These are phyloP conservation scores for Drosophila merina DNA, from an alignment of 2,888 invertebrate genomes.

Conservation along the genomic window DNA sequence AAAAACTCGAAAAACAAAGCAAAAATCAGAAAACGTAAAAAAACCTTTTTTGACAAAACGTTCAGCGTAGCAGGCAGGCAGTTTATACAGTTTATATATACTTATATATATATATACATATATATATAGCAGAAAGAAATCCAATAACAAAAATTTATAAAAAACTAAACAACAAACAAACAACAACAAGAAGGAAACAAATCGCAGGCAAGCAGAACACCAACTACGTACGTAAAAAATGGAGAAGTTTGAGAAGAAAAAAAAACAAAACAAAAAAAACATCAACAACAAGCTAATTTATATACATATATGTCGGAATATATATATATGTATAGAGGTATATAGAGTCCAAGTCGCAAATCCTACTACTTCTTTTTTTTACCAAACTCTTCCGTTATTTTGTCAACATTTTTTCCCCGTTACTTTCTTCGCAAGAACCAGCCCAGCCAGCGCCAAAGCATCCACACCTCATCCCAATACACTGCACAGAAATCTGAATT, in stretches of 20 bases:
- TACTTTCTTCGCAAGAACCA: background rate
- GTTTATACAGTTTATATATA: conserved; percentile 74
- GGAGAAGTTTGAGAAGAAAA: background rate
- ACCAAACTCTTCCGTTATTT: background rate
- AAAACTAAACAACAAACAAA: conserved; percentile 3
- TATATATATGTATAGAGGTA: conserved; percentile 37
- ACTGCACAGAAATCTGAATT: conserved; percentile 8
- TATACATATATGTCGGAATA: conserved; percentile 29
- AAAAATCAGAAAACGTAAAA: conserved; percentile 53
- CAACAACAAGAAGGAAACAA: conserved; percentile 2
- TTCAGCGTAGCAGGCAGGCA: conserved; percentile 71
- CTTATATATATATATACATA: background rate
- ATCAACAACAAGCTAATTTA: conserved; percentile 15
- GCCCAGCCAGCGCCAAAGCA: conserved; percentile 3
- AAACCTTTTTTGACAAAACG: conserved; percentile 65
- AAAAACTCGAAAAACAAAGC: conserved; percentile 47
- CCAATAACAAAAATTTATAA: conserved; percentile 1
- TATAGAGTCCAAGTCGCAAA: conserved; percentile 42
- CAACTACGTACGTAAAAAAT: conserved; percentile 64
- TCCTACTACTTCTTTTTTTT: conserved; percentile 3
- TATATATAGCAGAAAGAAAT: conserved; percentile 8
- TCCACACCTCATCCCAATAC: background rate
- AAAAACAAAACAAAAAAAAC: conserved; percentile 5
- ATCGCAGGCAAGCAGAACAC: conserved; percentile 45
- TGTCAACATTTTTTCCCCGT: background rate